Base-by-base conservation (phyloP, 2,113 vertebrate genomes). In the Tachysurus vachellii region DNA sequence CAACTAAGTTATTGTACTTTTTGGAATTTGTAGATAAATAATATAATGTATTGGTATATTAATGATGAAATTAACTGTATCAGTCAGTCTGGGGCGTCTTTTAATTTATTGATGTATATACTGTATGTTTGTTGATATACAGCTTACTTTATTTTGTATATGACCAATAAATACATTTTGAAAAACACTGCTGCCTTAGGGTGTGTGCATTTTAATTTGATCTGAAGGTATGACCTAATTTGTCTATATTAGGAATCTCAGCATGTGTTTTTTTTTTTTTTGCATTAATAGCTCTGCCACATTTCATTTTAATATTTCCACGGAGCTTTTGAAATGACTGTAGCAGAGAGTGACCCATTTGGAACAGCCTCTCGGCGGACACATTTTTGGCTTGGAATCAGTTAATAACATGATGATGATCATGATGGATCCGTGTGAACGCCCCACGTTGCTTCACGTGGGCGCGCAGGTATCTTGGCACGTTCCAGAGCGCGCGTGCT, bases 61-160 rank as follows among this genome's bases (percentile, higher is more conserved):
- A 94, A 94, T 92, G 89, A 94, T 94, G 86, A 90, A 93, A 94
- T 94, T 93, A 93, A 94, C 89, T 93, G 94, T 95, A 94, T 94
- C 91, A 92, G 93, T 93, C 89, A 84, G 92, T 95, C 93, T 84
- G 92, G 93, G 93, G 95, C 96, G 94, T 94, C 93, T 94, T 95
- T 95, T 97, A 96, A 97, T 97, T 98, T 98, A 97, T 99, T 97
- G 95, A 96, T 99, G 97, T 98, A 98, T 95, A 97, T 97, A 97
- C 91, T 97, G 96, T 97, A 97, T 95, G 97, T 97, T 97, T 97
- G 94, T 96, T 95, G 96, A 98, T 96, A 97, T 96, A 96, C 97
- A 97, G 95, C 96, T 96, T 97, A 96, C 96, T 97, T 98, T 97
- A 98, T 97, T 98, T 97, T 99, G 95, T 98, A 98, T 97, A 98